A percentile compares a stretch with the other conserved stretches of the same genome.
phyloP scores from a whole-genome alignment of 2,797 vertebrate genomes.

The Podargus strigoides region DNA sequence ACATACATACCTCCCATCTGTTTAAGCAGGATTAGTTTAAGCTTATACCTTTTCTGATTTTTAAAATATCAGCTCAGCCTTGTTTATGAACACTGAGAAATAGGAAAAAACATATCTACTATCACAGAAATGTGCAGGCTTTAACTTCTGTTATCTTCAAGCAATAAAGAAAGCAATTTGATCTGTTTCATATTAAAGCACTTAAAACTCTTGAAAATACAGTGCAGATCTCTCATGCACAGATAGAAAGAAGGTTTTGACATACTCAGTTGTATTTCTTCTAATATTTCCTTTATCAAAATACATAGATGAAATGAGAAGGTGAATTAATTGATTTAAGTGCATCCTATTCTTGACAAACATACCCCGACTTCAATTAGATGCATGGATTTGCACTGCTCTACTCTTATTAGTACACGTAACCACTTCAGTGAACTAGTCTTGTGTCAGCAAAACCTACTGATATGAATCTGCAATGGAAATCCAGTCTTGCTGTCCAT shows the following conservation, averaged over 20 bases:
- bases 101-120: neutral
- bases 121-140: neutral
- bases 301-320: neutral
- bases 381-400: neutral
- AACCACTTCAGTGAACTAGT: neutral
- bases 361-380: neutral
- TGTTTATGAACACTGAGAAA: neutral
- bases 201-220: neutral
- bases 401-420: neutral
- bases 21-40: neutral
- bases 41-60: neutral
- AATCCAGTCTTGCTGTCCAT: neutral
- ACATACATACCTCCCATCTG: neutral
- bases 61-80: neutral
- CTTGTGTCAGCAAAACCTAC: neutral
- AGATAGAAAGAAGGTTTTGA: neutral
- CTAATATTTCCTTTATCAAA: neutral
- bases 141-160: neutral
- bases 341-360: neutral
- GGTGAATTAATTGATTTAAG: neutral
- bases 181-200: neutral
- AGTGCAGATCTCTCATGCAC: neutral
- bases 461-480: neutral
- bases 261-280: neutral
- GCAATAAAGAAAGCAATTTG: neutral